Conservation (phyloP, 2,888 invertebrate species). For the Phymatocera aterrima region DNA sequence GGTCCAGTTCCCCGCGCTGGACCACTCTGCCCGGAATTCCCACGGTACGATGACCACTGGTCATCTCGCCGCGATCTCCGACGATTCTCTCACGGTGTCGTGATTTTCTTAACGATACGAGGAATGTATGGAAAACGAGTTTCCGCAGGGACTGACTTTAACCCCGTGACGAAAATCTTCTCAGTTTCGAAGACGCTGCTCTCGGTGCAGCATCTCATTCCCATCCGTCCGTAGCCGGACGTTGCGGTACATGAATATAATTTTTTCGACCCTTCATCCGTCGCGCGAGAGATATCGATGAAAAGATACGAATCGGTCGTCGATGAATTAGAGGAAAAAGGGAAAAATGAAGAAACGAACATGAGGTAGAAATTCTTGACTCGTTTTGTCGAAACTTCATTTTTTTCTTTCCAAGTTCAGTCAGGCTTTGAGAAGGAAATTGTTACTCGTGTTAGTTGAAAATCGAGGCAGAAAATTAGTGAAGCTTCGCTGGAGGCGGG, state of each 20-base stretch:
- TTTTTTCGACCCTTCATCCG: slow-evolving; percentile 58
- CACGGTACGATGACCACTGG: slow-evolving; percentile 66
- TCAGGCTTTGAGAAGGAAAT: too few relatives aligned
- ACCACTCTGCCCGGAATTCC: slow-evolving; percentile 65
- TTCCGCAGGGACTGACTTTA: slow-evolving; percentile 47
- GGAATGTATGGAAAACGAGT: slow-evolving; percentile 45
- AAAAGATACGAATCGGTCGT: too few relatives aligned
- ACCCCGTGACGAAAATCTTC: slow-evolving; percentile 49
- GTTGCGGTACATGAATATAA: too few relatives aligned
- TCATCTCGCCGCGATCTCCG: slow-evolving; percentile 60
- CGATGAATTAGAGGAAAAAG: background rate
- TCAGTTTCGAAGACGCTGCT: slow-evolving; percentile 18
- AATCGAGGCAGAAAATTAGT: too few relatives aligned
- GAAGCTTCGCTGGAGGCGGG: too few relatives aligned
- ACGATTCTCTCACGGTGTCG: too few relatives aligned
- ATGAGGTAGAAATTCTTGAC: background rate
- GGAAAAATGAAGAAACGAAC: background rate
- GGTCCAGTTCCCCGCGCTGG: slow-evolving; percentile 56
- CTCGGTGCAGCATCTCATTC: background rate
- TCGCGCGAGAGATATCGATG: slow-evolving; percentile 59
- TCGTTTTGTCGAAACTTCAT: too few relatives aligned
- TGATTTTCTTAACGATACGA: background rate
- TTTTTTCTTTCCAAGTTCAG: too few relatives aligned
- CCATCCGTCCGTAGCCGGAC: too few relatives aligned
- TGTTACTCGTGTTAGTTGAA: too few relatives aligned